Evolutionary conservation across 2,888 invertebrate genomes (phyloP).

Genomic region (Cheilosia soror): DNA sequence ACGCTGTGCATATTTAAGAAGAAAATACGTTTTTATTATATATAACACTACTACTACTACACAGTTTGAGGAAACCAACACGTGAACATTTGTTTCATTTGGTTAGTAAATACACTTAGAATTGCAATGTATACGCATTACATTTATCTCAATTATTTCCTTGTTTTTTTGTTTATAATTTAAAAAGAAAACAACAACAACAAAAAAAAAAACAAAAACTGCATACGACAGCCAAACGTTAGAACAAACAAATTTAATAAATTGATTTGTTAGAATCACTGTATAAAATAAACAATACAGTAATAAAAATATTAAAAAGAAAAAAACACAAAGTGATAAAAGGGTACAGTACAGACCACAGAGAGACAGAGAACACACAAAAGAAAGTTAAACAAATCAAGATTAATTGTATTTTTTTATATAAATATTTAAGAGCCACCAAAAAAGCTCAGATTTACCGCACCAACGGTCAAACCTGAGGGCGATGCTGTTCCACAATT

Average conservation of each 20-base stretch:
- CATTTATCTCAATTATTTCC: slow-evolving; percentile 41
- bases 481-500: slow-evolving; percentile 74
- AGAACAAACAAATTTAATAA: slow-evolving; percentile 6
- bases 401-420: slow-evolving; percentile 69
- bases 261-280: slow-evolving; percentile 25
- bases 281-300: slow-evolving; percentile 22
- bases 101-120: slow-evolving; percentile 59
- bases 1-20: slow-evolving; percentile 66
- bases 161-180: slow-evolving; percentile 42
- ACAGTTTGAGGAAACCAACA: slow-evolving; percentile 44
- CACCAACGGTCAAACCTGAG: slow-evolving; percentile 68
- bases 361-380: slow-evolving; percentile 27
- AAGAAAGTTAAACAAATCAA: slow-evolving; percentile 44
- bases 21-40: slow-evolving; percentile 42
- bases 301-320: slow-evolving; percentile 14
- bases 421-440: slow-evolving; percentile 73
- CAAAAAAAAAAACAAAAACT: too few relatives aligned
- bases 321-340: slow-evolving; percentile 46
- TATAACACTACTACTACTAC: slow-evolving; percentile 48
- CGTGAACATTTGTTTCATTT: slow-evolving; percentile 49
- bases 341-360: slow-evolving; percentile 33
- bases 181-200: background rate
- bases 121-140: slow-evolving; percentile 52
- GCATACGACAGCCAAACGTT: slow-evolving; percentile 40
- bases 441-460: slow-evolving; percentile 73